A percentile compares a stretch with the other conserved stretches of the same genome.
These are phyloP conservation scores for Megaleporinus macrocephalus DNA, from an alignment of 2,113 vertebrate genomes.

Conservation along the genomic window DNA sequence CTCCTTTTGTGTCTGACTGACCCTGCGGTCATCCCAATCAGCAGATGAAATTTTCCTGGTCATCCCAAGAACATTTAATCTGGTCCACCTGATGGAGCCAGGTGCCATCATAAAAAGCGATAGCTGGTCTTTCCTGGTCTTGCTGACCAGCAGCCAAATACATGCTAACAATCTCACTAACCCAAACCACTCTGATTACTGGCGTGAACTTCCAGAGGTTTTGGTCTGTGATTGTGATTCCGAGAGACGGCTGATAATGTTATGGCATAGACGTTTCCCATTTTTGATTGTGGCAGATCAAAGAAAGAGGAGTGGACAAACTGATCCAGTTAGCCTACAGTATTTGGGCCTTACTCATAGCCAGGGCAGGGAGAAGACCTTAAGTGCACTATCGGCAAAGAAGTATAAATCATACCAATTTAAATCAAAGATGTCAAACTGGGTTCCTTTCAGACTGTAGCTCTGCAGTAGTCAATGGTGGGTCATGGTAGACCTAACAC, in stretches of 20 bases:
- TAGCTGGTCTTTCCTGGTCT: neutral
- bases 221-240: conserved; percentile 10
- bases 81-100: neutral
- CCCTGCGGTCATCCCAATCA: conserved; percentile 21
- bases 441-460: neutral
- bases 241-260: neutral
- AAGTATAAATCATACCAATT: conserved; percentile 14
- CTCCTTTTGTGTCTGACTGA: conserved; percentile 23
- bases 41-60: conserved; percentile 8
- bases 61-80: conserved; percentile 2
- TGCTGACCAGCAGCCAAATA: conserved; percentile 2
- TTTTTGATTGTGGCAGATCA: neutral
- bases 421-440: neutral
- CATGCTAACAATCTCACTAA: conserved; percentile 4
- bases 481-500: too few relatives aligned
- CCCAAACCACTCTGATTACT: conserved; percentile 16
- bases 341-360: neutral
- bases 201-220: neutral
- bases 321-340: neutral
- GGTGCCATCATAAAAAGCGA: conserved; percentile 24
- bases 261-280: neutral
- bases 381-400: neutral
- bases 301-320: neutral
- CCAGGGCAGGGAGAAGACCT: neutral
- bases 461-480: too few relatives aligned